Evolutionary conservation across 2,113 vertebrate genomes (phyloP).

Genomic region (Pantherophis guttatus): DNA sequence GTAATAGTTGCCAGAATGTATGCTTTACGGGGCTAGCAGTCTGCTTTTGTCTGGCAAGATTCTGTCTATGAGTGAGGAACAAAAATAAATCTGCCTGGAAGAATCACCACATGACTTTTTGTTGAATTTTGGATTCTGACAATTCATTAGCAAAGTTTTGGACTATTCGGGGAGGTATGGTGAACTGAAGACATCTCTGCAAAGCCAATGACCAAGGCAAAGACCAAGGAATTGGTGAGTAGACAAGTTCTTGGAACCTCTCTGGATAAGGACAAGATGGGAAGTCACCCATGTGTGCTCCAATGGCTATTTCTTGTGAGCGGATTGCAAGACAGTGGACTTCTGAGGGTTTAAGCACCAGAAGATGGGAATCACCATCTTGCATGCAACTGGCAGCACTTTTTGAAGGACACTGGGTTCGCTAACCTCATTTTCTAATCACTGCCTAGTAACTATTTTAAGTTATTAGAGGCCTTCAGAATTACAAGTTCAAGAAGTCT

Average conservation of each 20-base stretch:
- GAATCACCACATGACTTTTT: background rate
- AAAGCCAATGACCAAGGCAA: background rate
- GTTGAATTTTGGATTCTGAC: background rate
- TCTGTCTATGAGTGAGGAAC: background rate
- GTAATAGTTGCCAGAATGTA: background rate
- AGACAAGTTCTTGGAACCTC: background rate
- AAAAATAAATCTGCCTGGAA: background rate
- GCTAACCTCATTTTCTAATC: background rate
- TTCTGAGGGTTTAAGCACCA: background rate
- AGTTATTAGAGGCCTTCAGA: background rate
- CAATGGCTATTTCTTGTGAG: background rate
- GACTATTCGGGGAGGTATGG: background rate
- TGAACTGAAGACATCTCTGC: background rate
- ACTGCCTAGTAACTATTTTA: background rate
- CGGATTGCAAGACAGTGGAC: background rate
- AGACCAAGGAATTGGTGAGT: background rate
- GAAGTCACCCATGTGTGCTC: background rate
- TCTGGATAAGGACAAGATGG: background rate
- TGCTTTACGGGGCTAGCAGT: background rate
- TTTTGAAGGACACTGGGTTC: background rate
- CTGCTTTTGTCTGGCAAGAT: background rate
- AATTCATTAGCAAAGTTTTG: background rate
- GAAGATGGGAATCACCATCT: background rate
- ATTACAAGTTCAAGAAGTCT: background rate
- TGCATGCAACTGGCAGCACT: background rate